A percentile compares a stretch with the other conserved stretches of the same genome.
These are phyloP conservation scores for Dromococcyx pavoninus DNA, from an alignment of 2,797 vertebrate species.

Conservation along the genomic window DNA sequence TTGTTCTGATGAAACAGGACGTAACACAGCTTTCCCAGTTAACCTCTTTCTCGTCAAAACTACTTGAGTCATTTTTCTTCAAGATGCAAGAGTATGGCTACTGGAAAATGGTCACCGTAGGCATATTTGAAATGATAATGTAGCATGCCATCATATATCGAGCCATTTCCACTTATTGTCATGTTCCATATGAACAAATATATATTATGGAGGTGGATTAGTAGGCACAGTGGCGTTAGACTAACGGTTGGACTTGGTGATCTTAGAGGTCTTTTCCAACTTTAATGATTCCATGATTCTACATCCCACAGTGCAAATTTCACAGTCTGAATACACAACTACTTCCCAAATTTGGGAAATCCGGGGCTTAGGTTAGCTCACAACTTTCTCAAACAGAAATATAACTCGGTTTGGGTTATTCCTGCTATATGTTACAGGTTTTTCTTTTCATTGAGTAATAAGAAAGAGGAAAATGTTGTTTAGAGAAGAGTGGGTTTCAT, in stretches of 20 bases:
- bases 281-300: not conserved
- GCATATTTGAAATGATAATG: too few species aligned
- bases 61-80: not conserved
- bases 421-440: not conserved
- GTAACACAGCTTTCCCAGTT: not conserved
- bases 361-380: not conserved
- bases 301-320: not conserved
- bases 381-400: not conserved
- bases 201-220: too few species aligned
- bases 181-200: not conserved
- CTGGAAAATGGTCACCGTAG: too few species aligned
- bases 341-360: not conserved
- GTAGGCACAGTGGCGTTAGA: too few species aligned
- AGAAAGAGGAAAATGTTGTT: not conserved
- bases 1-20: not conserved
- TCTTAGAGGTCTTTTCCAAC: too few species aligned
- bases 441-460: not conserved
- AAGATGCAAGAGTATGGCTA: fast-evolving
- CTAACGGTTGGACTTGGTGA: too few species aligned
- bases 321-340: not conserved
- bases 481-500: not conserved
- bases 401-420: not conserved
- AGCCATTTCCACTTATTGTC: not conserved
- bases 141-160: fast-evolving
- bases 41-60: not conserved